Evolutionary conservation across 1,140 invertebrate species (phyloP).

Genomic region (Melipona quadrifasciata): DNA sequence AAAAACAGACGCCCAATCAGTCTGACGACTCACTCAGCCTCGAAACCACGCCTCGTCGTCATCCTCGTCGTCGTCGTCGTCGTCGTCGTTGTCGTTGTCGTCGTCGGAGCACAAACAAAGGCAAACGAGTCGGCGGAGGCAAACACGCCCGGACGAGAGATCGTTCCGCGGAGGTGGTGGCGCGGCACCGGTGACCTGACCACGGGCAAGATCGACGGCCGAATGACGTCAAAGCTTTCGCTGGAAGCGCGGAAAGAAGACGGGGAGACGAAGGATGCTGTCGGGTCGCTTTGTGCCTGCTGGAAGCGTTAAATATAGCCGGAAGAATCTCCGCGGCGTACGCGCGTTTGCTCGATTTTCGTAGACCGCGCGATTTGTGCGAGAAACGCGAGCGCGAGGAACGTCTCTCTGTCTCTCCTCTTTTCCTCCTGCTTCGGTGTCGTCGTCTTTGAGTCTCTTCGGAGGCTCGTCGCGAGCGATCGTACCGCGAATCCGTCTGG

Average conservation of each 20-base stretch:
- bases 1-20: neutral
- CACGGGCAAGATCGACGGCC: neutral
- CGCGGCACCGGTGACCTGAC: neutral
- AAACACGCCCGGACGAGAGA: neutral
- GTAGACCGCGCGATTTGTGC: conserved; percentile 61
- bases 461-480: neutral
- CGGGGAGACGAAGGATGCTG: conserved; percentile 3
- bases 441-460: neutral
- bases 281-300: conserved; percentile 29
- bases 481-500: conserved; percentile 12
- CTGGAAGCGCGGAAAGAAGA: conserved; percentile 19
- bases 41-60: neutral
- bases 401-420: neutral
- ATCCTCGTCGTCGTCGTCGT: no score
- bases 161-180: neutral
- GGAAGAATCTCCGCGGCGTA: conserved; percentile 67
- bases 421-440: neutral
- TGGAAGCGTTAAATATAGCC: conserved; percentile 71
- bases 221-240: conserved; percentile 1
- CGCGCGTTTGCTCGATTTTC: conserved; percentile 65
- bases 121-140: neutral
- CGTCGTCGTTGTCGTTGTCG: neutral
- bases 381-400: conserved; percentile 55
- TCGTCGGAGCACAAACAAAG: neutral
- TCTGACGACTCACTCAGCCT: neutral